Percentiles rank a stretch among this genome's conserved stretches.
Evolutionary conservation across 2,797 vertebrate genomes (phyloP).

Genomic region (Babyrousa celebensis): DNA sequence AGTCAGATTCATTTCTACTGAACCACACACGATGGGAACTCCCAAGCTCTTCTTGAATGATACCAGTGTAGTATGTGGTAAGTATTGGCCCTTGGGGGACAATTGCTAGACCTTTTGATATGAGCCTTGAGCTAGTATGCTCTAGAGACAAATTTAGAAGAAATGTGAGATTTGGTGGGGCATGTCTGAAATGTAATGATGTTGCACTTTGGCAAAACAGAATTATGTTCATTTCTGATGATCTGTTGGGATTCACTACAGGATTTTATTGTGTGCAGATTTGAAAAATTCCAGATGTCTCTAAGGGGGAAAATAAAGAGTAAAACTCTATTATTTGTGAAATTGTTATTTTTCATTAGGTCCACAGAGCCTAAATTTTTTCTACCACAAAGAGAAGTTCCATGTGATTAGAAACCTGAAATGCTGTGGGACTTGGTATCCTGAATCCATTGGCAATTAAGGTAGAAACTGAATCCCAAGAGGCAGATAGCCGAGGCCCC

Average conservation of each 20-base stretch:
- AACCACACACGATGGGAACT: too few relatives aligned
- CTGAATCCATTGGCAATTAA: slow-evolving; percentile 45
- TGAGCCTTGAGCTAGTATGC: neutral
- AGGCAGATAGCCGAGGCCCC: neutral
- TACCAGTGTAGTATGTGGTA: neutral
- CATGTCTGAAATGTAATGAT: slow-evolving; percentile 18
- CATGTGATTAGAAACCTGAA: neutral
- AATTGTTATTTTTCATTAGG: slow-evolving; percentile 33
- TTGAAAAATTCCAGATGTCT: neutral
- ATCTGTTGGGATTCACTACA: neutral
- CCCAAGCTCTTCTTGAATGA: neutral
- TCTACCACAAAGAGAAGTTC: neutral
- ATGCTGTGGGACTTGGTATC: neutral
- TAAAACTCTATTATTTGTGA: slow-evolving; percentile 27
- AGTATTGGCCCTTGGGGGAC: neutral
- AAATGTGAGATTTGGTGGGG: slow-evolving; percentile 34
- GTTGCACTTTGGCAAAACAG: slow-evolving; percentile 36
- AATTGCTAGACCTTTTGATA: slow-evolving; percentile 34
- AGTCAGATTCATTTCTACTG: too few relatives aligned
- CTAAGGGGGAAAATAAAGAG: neutral
- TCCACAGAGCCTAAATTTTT: neutral
- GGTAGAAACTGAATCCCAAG: neutral
- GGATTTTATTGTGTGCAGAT: neutral
- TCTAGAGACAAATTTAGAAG: slow-evolving; percentile 56
- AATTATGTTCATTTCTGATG: neutral